Evolutionary conservation across 2,113 vertebrate species (phyloP).

Genomic region (Sterrhoptilus dennistouni): DNA sequence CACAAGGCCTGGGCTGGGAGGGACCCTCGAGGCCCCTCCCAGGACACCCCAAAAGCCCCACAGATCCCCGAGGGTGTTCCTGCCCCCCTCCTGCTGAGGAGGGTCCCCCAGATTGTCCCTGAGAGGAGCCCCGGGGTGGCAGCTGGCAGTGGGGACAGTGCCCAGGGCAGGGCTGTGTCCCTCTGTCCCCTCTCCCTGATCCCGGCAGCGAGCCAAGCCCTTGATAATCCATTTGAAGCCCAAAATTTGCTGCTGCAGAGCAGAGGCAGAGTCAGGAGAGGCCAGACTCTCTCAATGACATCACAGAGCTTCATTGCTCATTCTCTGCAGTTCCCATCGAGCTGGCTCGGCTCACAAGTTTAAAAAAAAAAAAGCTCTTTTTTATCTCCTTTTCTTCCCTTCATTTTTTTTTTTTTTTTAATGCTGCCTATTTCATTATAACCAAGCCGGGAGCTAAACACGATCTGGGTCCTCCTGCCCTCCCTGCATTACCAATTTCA

Average conservation of each 20-base stretch:
- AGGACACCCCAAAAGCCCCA: background rate
- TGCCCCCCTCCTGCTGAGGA: rapidly evolving
- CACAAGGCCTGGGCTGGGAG: background rate
- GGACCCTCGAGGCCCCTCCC: background rate
- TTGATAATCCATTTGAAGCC: background rate
- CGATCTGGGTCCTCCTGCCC: background rate
- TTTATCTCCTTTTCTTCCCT: background rate
- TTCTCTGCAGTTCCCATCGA: background rate
- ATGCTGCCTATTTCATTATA: background rate
- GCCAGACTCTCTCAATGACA: background rate
- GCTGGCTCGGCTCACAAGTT: background rate
- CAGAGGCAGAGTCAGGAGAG: background rate
- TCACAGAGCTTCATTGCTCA: background rate
- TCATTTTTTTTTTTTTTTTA: background rate
- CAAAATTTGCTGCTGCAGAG: background rate
- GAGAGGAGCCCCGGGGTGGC: rapidly evolving
- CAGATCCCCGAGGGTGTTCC: rapidly evolving
- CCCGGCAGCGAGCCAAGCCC: background rate
- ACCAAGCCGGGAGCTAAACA: background rate
- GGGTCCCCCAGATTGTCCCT: rapidly evolving
- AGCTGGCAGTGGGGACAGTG: background rate
- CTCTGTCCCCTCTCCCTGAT: background rate
- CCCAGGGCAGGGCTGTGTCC: background rate
- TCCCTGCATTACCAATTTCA: background rate
- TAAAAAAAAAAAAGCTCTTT: background rate